Evolutionary conservation across 2,888 invertebrate species (phyloP).

Genomic region (Invenusta paracnida): DNA sequence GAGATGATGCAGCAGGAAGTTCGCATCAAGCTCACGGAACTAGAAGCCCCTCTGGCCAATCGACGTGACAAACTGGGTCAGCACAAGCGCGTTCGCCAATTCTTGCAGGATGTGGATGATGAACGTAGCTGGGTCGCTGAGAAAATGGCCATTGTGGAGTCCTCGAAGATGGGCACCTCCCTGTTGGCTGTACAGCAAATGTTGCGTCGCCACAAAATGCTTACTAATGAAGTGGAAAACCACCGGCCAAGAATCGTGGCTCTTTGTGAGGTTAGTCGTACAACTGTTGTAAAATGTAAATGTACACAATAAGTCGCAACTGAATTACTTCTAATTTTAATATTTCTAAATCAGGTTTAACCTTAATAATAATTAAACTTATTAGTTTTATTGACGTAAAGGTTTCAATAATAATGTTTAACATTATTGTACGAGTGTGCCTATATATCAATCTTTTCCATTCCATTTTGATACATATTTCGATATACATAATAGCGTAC

Average conservation of each 20-base stretch:
- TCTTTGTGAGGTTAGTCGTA: conserved; percentile 36
- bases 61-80: conserved; percentile 84
- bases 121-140: conserved; percentile 96
- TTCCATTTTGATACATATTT: no score
- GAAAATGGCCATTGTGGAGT: conserved; percentile 80
- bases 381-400: no score
- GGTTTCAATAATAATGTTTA: no score
- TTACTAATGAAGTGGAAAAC: conserved; percentile 92
- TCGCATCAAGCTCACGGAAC: conserved; percentile 70
- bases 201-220: conserved; percentile 73
- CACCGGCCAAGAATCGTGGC: conserved; percentile 81
- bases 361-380: no score
- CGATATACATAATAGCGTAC: no score
- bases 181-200: conserved; percentile 93
- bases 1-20: conserved; percentile 89
- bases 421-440: no score
- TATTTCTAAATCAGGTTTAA: not conserved
- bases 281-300: not conserved
- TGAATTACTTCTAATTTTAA: not conserved
- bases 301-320: not conserved
- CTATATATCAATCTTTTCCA: no score
- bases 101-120: conserved; percentile 94
- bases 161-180: conserved; percentile 71
- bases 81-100: conserved; percentile 75
- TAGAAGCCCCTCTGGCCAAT: conserved; percentile 85